These are phyloP conservation scores for Ceuthmochares aereus DNA, from an alignment of 2,113 vertebrate genomes.

Conservation along the genomic window DNA sequence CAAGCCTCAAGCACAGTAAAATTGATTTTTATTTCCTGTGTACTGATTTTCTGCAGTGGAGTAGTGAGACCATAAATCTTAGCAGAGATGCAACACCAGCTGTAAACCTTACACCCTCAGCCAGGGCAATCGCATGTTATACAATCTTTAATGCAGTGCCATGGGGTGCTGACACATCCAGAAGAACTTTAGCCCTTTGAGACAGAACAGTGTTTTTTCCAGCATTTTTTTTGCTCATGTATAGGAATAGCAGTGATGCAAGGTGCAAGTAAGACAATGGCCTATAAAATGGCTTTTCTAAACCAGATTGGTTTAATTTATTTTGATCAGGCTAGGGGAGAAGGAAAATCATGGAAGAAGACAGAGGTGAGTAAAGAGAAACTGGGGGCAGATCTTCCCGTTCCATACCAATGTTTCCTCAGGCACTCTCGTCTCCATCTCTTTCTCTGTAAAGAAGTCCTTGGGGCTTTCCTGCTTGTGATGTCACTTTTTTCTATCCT, in stretches of 20 bases:
- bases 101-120: neutral
- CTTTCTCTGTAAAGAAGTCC: neutral
- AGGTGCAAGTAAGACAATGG: neutral
- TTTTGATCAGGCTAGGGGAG: neutral
- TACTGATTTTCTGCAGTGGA: neutral
- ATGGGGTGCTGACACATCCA: neutral
- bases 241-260: neutral
- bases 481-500: neutral
- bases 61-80: neutral
- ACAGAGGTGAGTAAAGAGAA: neutral
- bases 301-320: neutral
- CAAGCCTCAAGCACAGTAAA: neutral
- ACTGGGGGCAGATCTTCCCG: neutral
- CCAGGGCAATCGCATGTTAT: neutral
- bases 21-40: neutral
- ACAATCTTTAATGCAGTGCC: neutral
- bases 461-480: neutral
- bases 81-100: neutral
- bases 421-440: neutral
- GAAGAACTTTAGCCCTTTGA: neutral
- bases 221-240: neutral
- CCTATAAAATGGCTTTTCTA: neutral
- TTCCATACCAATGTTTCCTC: neutral
- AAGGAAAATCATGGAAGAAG: neutral
- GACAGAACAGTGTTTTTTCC: neutral